Conservation (phyloP, 2,797 vertebrate species). For the Xerus rutilus region DNA sequence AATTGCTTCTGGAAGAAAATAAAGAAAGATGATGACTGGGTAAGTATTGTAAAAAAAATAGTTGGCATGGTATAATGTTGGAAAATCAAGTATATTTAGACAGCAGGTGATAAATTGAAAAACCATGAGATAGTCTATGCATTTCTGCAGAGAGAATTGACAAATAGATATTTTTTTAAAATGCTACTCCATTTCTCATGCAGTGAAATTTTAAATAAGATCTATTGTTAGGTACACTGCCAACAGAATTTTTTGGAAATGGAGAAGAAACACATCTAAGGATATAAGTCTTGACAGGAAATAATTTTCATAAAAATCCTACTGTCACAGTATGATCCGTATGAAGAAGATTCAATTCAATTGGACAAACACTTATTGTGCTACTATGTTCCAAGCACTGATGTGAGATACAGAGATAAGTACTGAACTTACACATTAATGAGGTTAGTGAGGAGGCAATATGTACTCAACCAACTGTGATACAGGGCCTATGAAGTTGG, state of each 20-base stretch:
- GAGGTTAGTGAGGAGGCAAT: neutral
- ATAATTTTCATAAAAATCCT: conserved; percentile 57
- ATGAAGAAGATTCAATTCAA: conserved; percentile 46
- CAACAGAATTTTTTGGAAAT: conserved; percentile 54
- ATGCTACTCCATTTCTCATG: conserved; percentile 9
- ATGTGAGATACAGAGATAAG: neutral
- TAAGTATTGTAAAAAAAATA: conserved; percentile 63
- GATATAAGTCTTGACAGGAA: conserved; percentile 30
- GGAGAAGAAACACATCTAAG: neutral
- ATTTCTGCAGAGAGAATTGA: conserved; percentile 41
- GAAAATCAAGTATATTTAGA: conserved; percentile 67
- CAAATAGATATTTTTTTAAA: neutral
- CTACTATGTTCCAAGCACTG: neutral
- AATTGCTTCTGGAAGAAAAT: conserved; percentile 57
- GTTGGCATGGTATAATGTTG: neutral
- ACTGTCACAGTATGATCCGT: neutral
- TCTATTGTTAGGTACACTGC: conserved; percentile 16
- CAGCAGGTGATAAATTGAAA: conserved; percentile 59
- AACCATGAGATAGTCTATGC: conserved; percentile 17
- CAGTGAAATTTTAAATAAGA: conserved; percentile 57
- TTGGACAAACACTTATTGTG: conserved; percentile 4
- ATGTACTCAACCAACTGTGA: neutral
- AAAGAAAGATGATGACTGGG: conserved; percentile 55
- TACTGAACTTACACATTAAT: neutral
- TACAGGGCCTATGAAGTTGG: neutral